A percentile compares a stretch with the other conserved stretches of the same genome.
Evolutionary conservation across 2,888 invertebrate genomes (phyloP).

Genomic region (Drosophila nigritarsus): DNA sequence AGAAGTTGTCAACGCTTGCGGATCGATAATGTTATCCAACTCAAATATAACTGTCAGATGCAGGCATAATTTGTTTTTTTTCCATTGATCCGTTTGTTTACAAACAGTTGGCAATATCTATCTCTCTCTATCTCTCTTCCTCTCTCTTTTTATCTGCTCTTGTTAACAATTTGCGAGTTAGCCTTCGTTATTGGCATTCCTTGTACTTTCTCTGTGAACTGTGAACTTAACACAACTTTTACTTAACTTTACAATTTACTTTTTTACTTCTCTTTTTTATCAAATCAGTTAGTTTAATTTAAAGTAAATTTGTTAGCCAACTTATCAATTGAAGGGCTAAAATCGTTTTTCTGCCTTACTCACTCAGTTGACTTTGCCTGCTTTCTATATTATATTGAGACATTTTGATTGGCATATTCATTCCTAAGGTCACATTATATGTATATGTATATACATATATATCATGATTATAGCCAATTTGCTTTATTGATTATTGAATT

Average conservation of each 20-base stretch:
- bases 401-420: not conserved
- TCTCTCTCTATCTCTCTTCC: not conserved
- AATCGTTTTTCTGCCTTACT: not conserved
- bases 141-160: not conserved
- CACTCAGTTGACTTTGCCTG: not conserved
- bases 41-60: not conserved
- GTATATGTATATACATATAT: not conserved
- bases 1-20: not conserved
- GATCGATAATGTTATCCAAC: constrained; percentile 4
- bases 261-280: not conserved
- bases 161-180: not conserved
- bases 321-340: not conserved
- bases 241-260: not conserved
- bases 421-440: not conserved
- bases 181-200: not conserved
- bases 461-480: not conserved
- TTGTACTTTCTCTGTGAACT: not conserved
- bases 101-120: not conserved
- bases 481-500: not conserved
- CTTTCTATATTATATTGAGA: not conserved
- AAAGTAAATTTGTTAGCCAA: not conserved
- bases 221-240: not conserved
- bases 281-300: not conserved
- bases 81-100: not conserved
- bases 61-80: not conserved